These are phyloP conservation scores for Tetragnatha versicolor DNA, from an alignment of 1,140 invertebrate genomes.

Conservation along the genomic window DNA sequence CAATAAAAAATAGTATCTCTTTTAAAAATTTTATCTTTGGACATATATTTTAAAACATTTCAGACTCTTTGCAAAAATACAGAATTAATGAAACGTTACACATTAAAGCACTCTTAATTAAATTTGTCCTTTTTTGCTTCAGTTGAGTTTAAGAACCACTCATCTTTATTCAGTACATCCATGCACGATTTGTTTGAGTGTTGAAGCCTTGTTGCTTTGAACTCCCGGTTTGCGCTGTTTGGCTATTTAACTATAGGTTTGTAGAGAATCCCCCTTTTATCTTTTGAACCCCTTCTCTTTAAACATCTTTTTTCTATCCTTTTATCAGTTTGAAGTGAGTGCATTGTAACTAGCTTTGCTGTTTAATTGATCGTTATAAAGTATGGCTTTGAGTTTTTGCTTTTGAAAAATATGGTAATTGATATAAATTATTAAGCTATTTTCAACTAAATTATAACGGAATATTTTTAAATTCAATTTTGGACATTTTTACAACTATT, in stretches of 20 bases:
- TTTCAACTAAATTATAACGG: background rate
- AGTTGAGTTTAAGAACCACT: too few species aligned
- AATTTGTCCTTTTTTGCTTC: too few species aligned
- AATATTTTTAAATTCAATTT: background rate
- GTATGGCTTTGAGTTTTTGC: background rate
- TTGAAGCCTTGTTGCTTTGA: constrained; percentile 38
- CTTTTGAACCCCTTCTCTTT: background rate
- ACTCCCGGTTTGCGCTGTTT: constrained; percentile 12
- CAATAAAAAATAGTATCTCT: too few species aligned
- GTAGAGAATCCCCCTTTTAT: background rate
- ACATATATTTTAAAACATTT: too few species aligned
- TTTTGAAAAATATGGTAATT: background rate
- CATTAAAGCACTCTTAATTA: too few species aligned
- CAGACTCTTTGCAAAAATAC: too few species aligned
- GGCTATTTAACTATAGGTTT: background rate
- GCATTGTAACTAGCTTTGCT: constrained; percentile 20
- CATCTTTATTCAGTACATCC: too few species aligned
- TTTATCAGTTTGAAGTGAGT: constrained; percentile 45
- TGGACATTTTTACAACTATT: background rate
- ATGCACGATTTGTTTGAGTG: background rate
- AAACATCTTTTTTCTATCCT: background rate
- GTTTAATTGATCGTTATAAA: too few species aligned
- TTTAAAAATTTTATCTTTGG: too few species aligned
- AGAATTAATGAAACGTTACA: too few species aligned
- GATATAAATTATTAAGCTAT: background rate